phyloP scores from a whole-genome alignment of 1,140 invertebrate species.

The Heliconius melpomene region DNA sequence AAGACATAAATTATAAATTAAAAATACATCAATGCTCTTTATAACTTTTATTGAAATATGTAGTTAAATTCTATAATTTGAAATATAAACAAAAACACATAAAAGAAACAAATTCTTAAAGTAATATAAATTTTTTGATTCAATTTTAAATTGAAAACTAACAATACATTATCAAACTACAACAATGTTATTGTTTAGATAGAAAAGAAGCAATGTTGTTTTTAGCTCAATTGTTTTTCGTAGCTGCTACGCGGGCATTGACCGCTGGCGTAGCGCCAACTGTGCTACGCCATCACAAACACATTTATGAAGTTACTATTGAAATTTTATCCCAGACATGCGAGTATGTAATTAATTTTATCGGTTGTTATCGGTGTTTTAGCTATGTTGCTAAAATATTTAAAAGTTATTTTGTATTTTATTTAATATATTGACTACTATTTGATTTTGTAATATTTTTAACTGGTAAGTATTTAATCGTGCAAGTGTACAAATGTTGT shows the following conservation, averaged over 20 bases:
- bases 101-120: background rate
- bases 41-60: no score
- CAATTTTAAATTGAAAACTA: background rate
- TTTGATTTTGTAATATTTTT: no score
- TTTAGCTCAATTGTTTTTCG: constrained; percentile 25
- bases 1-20: no score
- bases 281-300: constrained; percentile 32
- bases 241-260: constrained; percentile 39
- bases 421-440: no score
- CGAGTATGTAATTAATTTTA: background rate
- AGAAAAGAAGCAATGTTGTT: background rate
- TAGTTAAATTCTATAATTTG: no score
- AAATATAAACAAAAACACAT: no score
- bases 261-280: constrained; percentile 38
- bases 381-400: background rate
- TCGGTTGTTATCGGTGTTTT: background rate
- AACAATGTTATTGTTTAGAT: constrained; percentile 9
- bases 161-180: background rate
- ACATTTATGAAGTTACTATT: constrained; percentile 16
- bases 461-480: no score
- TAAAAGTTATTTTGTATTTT: no score
- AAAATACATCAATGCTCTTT: no score
- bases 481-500: no score
- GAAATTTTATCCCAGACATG: constrained; percentile 1
- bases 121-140: background rate